These are phyloP conservation scores for Bradypodion pumilum DNA, from an alignment of 2,797 vertebrate genomes.

Conservation along the genomic window DNA sequence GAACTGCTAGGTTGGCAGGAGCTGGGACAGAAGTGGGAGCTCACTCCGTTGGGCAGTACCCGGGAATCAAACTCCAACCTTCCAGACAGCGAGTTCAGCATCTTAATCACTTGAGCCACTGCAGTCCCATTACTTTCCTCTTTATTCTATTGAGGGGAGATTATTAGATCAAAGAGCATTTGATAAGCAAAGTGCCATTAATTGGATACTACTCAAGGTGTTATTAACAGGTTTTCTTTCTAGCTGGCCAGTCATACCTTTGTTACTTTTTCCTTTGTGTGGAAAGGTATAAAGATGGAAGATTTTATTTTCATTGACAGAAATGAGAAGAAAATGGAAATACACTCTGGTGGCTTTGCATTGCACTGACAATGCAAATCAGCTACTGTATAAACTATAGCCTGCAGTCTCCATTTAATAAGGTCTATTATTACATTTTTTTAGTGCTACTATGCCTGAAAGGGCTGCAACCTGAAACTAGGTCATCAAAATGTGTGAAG, in stretches of 20 bases:
- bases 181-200: background rate
- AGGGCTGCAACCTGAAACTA: constrained; percentile 27
- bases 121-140: background rate
- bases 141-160: background rate
- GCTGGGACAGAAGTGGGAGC: no score
- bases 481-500: constrained; percentile 34
- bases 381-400: constrained; percentile 27
- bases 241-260: background rate
- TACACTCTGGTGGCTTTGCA: background rate
- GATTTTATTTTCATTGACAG: constrained; percentile 33
- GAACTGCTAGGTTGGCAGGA: no score
- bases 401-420: constrained; percentile 30
- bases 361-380: constrained; percentile 4
- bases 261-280: constrained; percentile 6
- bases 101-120: no score
- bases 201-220: background rate
- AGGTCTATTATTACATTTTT: background rate
- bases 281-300: background rate
- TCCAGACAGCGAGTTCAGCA: no score
- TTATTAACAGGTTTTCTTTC: constrained; percentile 30
- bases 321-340: background rate
- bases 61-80: no score
- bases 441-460: background rate
- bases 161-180: background rate
- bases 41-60: no score